Evolutionary conservation across 2,888 invertebrate species (phyloP).

Genomic region (Cephus runcator): DNA sequence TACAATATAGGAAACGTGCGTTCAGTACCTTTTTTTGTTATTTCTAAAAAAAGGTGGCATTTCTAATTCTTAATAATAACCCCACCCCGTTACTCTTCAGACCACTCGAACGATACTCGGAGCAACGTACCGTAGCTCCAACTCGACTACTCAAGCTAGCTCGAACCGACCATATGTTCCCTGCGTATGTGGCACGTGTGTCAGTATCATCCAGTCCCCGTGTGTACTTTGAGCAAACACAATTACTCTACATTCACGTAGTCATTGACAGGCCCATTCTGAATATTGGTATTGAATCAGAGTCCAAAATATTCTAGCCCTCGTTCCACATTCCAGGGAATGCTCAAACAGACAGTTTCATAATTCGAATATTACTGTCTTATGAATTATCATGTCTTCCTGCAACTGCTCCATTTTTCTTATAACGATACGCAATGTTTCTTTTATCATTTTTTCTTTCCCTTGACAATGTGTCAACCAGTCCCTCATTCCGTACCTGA

Average conservation of each 20-base stretch:
- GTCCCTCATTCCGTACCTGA: not conserved
- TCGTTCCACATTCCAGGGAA: not conserved
- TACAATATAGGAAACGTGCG: not conserved
- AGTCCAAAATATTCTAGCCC: not conserved
- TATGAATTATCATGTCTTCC: not conserved
- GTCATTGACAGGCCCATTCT: constrained; percentile 7
- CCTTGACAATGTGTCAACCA: not conserved
- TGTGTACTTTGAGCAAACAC: constrained; percentile 15
- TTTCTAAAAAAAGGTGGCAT: not conserved
- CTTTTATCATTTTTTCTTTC: not conserved
- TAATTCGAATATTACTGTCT: not conserved
- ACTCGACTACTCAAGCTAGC: not conserved
- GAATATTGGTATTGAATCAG: constrained; percentile 12
- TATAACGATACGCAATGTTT: not conserved
- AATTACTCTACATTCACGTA: constrained; percentile 17
- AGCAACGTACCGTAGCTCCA: not conserved
- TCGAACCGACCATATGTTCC: not conserved
- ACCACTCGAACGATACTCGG: not conserved
- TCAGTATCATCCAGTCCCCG: not conserved
- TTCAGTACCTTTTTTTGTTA: not conserved
- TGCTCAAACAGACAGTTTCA: not conserved
- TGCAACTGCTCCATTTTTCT: not conserved
- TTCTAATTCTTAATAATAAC: not conserved
- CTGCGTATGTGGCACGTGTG: not conserved
- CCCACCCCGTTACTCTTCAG: not conserved